phyloP scores from a whole-genome alignment of 1,140 invertebrate genomes.

The Hirudo medicinalis region DNA sequence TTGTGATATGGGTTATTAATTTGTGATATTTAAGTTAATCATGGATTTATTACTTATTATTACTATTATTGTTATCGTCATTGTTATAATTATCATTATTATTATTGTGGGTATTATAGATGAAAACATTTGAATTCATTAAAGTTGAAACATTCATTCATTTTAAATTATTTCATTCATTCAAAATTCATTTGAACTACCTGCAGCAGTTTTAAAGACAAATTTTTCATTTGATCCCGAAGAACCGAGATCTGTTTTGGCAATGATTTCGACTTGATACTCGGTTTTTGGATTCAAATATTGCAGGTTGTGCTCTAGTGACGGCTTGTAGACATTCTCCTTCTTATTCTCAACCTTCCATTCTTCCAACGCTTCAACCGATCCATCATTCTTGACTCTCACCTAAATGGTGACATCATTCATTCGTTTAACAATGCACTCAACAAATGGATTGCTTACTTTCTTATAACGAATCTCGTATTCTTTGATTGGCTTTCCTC shows the following conservation, averaged over 20 bases:
- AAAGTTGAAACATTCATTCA: too few species aligned
- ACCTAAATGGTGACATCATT: not conserved
- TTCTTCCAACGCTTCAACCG: slow-evolving; percentile 16
- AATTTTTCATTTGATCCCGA: slow-evolving; percentile 55
- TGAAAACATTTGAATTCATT: too few species aligned
- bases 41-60: too few species aligned
- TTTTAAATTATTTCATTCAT: too few species aligned
- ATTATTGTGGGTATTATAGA: too few species aligned
- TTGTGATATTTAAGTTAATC: too few species aligned
- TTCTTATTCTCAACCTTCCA: slow-evolving; percentile 8
- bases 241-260: slow-evolving; percentile 67
- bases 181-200: slow-evolving; percentile 34
- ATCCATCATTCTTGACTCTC: not conserved
- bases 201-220: slow-evolving; percentile 66
- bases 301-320: slow-evolving; percentile 39
- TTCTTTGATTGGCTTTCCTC: slow-evolving; percentile 21
- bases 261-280: slow-evolving; percentile 66
- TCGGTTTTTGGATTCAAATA: slow-evolving; percentile 57
- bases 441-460: slow-evolving; percentile 1
- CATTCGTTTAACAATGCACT: not conserved
- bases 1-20: too few species aligned
- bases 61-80: too few species aligned
- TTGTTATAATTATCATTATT: too few species aligned
- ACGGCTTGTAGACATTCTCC: slow-evolving; percentile 15
- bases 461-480: slow-evolving; percentile 17